Base-by-base conservation (phyloP, 2,888 invertebrate species). In the Patella pellucida region DNA sequence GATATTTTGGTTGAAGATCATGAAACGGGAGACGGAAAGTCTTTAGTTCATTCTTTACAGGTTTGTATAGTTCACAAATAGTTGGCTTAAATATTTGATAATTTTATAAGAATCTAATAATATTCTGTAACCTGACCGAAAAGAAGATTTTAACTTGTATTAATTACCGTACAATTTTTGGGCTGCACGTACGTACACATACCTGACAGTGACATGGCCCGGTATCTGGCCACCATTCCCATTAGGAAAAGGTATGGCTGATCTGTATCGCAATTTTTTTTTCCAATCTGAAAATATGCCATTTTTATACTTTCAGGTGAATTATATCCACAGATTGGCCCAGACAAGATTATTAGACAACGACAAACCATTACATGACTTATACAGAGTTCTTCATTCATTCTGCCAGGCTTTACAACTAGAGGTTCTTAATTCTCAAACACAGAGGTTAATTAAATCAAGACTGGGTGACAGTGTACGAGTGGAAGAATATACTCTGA, bases 11-110 rank as follows among this genome's bases (percentile, higher is more conserved):
- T 99, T 3, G 97, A 98, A 90, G 99, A 99, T 89, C 96, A 95
- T 91, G 99, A 99, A 92, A 98, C 97, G 74, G 97, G 98, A 87
- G 97, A 97, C 93, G 99, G 99, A 16, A 97, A 97, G 91, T 94
- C 96, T 0, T 92, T 99, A 76, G 98, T 99, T 3, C 99, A 99
- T 92, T 95, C 95, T 5, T 93, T 98, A 12, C 99, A 98, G 93
- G 94, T 96, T 27, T 80, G 41, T 41, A 41, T 9, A 41, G 9
- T 41, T 1, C 1, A 5, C 9, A 41, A 41, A 41, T 9, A 0
- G 41, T 41, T 7, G 41, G 9, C 41, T 41, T 41, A 7, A 7
- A 41, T 41, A 41, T 41, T 41, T 41, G 41, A 41, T 41, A 9
- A 41, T 41, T 41, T 41, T 41, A 41, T 41, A 41, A 9, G 41